phyloP scores from a whole-genome alignment of 2,797 vertebrate genomes.

The Ispidina picta region DNA sequence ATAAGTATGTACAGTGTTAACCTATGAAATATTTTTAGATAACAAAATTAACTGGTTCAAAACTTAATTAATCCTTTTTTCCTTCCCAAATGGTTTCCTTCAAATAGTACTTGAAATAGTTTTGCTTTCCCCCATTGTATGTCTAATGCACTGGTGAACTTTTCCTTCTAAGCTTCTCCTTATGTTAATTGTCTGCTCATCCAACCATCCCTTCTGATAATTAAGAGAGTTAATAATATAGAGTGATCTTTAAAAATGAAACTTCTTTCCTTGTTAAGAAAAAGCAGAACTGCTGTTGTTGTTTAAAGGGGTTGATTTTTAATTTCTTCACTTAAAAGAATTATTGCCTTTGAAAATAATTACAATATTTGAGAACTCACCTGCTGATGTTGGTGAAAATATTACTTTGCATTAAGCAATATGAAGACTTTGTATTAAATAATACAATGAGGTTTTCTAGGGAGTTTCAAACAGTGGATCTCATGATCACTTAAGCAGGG shows the following conservation, averaged over 20 bases:
- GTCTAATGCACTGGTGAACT: conserved; percentile 27
- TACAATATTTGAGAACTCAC: background rate
- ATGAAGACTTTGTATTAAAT: background rate
- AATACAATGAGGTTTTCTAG: background rate
- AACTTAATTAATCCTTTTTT: conserved; percentile 58
- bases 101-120: conserved; percentile 20
- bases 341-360: background rate
- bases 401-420: background rate
- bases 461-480: background rate
- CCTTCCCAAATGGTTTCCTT: conserved; percentile 48
- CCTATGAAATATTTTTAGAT: conserved; percentile 47
- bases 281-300: background rate
- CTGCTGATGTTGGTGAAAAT: background rate
- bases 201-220: conserved; percentile 50
- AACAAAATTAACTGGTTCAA: conserved; percentile 41
- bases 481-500: background rate
- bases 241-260: conserved; percentile 33
- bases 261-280: background rate
- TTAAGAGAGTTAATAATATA: conserved; percentile 41
- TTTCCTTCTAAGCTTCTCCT: conserved; percentile 19
- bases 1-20: background rate
- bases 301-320: background rate
- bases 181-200: conserved; percentile 46
- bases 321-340: background rate
- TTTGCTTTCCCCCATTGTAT: conserved; percentile 40